These are phyloP conservation scores for Hemiscyllium ocellatum DNA, from an alignment of 2,113 vertebrate genomes.

Conservation along the genomic window DNA sequence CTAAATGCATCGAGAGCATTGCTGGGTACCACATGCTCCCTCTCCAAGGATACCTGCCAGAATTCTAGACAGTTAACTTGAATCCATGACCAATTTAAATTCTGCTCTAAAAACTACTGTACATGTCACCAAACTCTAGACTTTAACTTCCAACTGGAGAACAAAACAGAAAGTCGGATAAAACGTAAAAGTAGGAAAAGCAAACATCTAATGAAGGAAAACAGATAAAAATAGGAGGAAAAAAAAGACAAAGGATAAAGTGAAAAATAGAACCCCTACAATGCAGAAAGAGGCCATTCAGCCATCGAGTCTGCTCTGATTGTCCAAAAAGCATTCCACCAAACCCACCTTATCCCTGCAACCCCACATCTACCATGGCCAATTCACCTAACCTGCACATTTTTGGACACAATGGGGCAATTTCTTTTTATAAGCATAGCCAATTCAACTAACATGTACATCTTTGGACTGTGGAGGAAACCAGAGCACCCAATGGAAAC, in stretches of 20 bases:
- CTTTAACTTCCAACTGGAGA: background rate
- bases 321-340: too few species aligned
- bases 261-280: background rate
- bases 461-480: too few species aligned
- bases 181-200: background rate
- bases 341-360: too few species aligned
- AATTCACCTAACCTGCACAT: too few species aligned
- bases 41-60: background rate
- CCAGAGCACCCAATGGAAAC: too few species aligned
- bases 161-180: background rate
- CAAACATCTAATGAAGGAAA: background rate
- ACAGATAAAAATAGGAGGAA: background rate
- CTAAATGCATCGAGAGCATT: too few species aligned
- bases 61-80: background rate
- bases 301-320: too few species aligned
- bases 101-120: background rate
- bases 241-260: background rate
- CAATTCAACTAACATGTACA: too few species aligned
- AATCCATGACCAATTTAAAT: background rate
- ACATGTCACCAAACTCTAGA: background rate
- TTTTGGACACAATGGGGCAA: too few species aligned
- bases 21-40: background rate
- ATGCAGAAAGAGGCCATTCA: too few species aligned
- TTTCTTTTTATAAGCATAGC: too few species aligned
- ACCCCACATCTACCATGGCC: too few species aligned